Evolutionary conservation across 2,797 vertebrate genomes (phyloP).

Genomic region (Antennarius maculatus): DNA sequence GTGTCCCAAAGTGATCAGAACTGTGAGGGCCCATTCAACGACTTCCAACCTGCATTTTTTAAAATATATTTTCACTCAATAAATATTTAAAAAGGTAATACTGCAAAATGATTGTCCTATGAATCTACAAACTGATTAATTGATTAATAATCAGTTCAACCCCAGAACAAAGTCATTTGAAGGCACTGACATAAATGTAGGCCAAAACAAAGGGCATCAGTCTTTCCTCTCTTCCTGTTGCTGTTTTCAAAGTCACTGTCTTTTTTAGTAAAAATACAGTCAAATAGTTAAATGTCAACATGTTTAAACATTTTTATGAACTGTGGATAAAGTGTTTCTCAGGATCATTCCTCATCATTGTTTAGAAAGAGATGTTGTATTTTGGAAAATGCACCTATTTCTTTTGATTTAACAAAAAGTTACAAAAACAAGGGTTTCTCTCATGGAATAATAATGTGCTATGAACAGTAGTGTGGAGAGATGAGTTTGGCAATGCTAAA

Average conservation of each 20-base stretch:
- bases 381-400: conserved; percentile 24
- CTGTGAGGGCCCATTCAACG: no score
- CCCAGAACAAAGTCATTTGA: not conserved
- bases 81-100: no score
- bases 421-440: not conserved
- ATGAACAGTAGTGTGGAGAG: conserved; percentile 15
- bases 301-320: conserved; percentile 45
- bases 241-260: conserved; percentile 7
- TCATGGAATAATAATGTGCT: conserved; percentile 8
- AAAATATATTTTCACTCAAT: no score
- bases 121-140: no score
- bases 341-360: conserved; percentile 11
- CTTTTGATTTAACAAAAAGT: not conserved
- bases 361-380: conserved; percentile 11
- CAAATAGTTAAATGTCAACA: conserved; percentile 25
- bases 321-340: conserved; percentile 19
- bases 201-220: not conserved
- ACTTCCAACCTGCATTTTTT: no score
- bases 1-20: no score
- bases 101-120: no score
- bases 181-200: not conserved
- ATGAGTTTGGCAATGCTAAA: conserved; percentile 25
- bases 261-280: conserved; percentile 9
- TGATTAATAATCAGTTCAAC: not conserved
- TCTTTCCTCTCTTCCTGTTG: conserved; percentile 1